Conservation (phyloP, 2,888 invertebrate species). For the Chironomus tentans region DNA sequence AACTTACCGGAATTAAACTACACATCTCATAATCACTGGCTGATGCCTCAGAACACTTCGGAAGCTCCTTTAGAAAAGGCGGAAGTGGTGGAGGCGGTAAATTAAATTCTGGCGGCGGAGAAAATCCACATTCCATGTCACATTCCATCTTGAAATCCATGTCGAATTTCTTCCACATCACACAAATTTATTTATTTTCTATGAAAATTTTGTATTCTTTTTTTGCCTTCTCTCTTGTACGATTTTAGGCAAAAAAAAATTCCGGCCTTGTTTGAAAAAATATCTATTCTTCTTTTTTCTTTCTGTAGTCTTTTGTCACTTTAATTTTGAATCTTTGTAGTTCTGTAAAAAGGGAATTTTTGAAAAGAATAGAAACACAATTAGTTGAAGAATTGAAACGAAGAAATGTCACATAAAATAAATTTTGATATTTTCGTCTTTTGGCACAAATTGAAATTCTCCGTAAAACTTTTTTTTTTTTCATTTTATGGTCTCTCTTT, state of each 20-base stretch:
- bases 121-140: conserved; percentile 39
- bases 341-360: background rate
- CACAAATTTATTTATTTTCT: background rate
- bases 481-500: background rate
- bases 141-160: conserved; percentile 36
- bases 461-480: background rate
- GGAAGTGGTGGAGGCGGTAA: conserved; percentile 41
- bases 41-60: conserved; percentile 31
- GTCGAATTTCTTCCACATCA: conserved; percentile 43
- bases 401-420: background rate
- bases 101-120: conserved; percentile 41
- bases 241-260: background rate
- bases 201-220: background rate
- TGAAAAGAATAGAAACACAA: background rate
- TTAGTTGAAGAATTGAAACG: background rate
- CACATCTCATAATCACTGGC: conserved; percentile 35
- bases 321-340: conserved; percentile 1
- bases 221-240: background rate
- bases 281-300: background rate
- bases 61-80: conserved; percentile 35
- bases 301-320: background rate
- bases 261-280: background rate
- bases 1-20: conserved; percentile 18
- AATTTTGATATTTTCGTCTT: background rate
- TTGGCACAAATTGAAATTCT: background rate